phyloP scores from a whole-genome alignment of 2,797 vertebrate species.

The Cottoperca gobio region DNA sequence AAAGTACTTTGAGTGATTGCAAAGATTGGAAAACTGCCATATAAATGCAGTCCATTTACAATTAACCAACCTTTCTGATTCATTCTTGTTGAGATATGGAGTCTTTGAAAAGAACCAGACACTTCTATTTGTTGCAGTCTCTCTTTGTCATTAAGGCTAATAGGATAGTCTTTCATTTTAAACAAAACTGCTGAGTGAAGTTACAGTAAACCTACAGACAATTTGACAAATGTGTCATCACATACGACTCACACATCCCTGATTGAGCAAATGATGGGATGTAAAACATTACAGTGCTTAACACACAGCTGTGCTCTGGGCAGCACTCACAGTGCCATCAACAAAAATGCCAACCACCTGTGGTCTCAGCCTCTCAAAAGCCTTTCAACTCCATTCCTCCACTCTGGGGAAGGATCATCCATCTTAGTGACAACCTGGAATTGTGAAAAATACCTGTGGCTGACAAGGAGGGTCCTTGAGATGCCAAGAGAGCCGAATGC shows the following conservation, averaged over 20 bases:
- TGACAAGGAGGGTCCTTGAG: slow-evolving; percentile 48
- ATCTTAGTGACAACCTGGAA: slow-evolving; percentile 77
- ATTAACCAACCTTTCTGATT: neutral
- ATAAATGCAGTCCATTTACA: too few relatives aligned
- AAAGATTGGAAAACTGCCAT: too few relatives aligned
- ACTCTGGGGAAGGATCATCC: slow-evolving; percentile 61
- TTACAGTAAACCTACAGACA: neutral
- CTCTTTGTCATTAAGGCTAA: neutral
- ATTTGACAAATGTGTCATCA: slow-evolving; percentile 4
- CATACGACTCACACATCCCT: neutral
- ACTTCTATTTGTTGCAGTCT: neutral
- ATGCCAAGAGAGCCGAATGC: slow-evolving; percentile 45
- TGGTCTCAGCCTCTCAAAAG: slow-evolving; percentile 57
- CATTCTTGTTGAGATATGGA: neutral
- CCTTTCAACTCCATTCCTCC: slow-evolving; percentile 65
- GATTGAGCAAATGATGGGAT: slow-evolving; percentile 32
- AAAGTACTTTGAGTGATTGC: too few relatives aligned
- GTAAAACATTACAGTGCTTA: slow-evolving; percentile 21
- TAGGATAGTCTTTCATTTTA: neutral
- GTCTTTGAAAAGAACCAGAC: neutral
- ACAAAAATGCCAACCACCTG: slow-evolving; percentile 55
- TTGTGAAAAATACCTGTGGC: slow-evolving; percentile 74
- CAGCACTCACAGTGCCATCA: slow-evolving; percentile 51
- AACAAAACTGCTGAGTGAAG: neutral
- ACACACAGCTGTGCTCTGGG: slow-evolving; percentile 46